phyloP scores from a whole-genome alignment of 2,888 invertebrate species.

The Dorcus hopei region DNA sequence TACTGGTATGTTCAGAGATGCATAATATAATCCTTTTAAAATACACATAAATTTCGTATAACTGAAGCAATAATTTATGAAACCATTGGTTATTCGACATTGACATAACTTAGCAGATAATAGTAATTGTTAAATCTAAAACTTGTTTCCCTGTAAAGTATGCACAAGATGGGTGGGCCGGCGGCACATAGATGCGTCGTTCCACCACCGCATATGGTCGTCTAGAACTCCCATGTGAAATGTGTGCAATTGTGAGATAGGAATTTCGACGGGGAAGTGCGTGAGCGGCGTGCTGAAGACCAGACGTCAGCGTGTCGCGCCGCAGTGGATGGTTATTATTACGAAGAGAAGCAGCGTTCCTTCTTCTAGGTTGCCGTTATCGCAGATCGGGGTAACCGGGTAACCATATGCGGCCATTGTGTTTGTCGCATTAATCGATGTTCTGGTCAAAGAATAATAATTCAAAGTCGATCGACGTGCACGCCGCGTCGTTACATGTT shows the following conservation, averaged over 20 bases:
- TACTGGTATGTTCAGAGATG: no score
- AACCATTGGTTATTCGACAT: no score
- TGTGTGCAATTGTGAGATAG: background rate
- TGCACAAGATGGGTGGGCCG: background rate
- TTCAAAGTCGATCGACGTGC: slow-evolving; percentile 28
- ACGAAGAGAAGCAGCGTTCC: background rate
- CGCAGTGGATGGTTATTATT: background rate
- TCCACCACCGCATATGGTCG: background rate
- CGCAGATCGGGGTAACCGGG: slow-evolving; percentile 37
- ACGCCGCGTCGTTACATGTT: slow-evolving; percentile 19
- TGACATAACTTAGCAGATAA: background rate
- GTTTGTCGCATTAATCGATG: slow-evolving; percentile 33
- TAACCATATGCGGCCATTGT: slow-evolving; percentile 34
- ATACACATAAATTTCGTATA: no score
- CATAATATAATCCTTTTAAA: no score
- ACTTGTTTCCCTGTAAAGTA: background rate
- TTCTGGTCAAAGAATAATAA: slow-evolving; percentile 32
- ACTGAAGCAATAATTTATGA: no score
- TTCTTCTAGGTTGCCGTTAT: slow-evolving; percentile 14
- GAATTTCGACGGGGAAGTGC: background rate
- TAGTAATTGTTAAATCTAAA: background rate
- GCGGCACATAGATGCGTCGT: background rate
- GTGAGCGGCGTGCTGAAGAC: background rate
- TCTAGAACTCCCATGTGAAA: background rate
- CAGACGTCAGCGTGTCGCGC: background rate